phyloP scores from a whole-genome alignment of 1,140 invertebrate genomes.

The Nephotettix cincticeps region DNA sequence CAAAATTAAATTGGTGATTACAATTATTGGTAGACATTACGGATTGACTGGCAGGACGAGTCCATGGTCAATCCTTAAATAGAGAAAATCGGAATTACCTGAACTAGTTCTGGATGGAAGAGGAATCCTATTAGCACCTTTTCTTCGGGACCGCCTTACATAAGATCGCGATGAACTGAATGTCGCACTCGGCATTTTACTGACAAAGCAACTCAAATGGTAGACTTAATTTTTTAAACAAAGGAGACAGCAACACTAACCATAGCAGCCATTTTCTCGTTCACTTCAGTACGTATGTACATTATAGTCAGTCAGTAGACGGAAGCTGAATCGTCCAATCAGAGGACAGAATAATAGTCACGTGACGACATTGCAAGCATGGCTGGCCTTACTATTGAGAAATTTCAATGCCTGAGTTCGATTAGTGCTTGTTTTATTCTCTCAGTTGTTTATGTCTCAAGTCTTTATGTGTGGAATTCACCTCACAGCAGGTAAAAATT shows the following conservation, averaged over 20 bases:
- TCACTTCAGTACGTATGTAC: no score
- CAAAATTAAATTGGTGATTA: no score
- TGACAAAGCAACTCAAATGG: slow-evolving; percentile 10
- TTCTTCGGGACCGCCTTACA: slow-evolving; percentile 79
- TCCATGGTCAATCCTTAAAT: slow-evolving; percentile 26
- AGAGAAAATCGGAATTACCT: slow-evolving; percentile 49
- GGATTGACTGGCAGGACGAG: slow-evolving; percentile 11
- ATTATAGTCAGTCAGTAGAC: slow-evolving; percentile 32
- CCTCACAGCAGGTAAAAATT: slow-evolving; percentile 63
- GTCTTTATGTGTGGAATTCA: slow-evolving; percentile 80
- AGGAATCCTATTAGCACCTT: slow-evolving; percentile 80
- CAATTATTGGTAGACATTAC: slow-evolving; percentile 16
- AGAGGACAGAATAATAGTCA: slow-evolving; percentile 27
- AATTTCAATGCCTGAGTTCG: slow-evolving; percentile 36
- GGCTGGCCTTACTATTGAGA: not conserved
- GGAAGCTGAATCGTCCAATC: slow-evolving; percentile 34
- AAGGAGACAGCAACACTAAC: slow-evolving; percentile 61
- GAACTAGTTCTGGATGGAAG: slow-evolving; percentile 73
- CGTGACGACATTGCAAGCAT: slow-evolving; percentile 33
- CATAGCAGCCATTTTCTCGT: slow-evolving; percentile 63
- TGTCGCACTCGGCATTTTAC: slow-evolving; percentile 85
- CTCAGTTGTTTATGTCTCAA: slow-evolving; percentile 74
- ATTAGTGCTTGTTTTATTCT: slow-evolving; percentile 62
- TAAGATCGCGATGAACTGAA: slow-evolving; percentile 85
- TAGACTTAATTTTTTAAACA: slow-evolving; percentile 53